A percentile compares a stretch with the other conserved stretches of the same genome.
These are phyloP conservation scores for Prosapia bicincta DNA, from an alignment of 2,888 invertebrate genomes.

Conservation along the genomic window DNA sequence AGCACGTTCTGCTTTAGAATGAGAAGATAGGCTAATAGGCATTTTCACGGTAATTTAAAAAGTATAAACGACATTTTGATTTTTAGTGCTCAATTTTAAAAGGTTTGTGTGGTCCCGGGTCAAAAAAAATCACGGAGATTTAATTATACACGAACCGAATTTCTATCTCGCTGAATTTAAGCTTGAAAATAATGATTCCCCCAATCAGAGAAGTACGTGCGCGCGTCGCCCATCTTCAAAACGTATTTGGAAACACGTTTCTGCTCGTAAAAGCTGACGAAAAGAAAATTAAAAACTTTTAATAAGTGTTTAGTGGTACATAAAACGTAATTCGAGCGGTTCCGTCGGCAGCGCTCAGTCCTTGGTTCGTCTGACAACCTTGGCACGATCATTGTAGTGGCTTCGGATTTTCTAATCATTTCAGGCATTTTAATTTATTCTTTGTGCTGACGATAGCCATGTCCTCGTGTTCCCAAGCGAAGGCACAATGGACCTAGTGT, in stretches of 20 bases:
- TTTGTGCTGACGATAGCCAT: slow-evolving; percentile 14
- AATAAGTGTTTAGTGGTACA: slow-evolving; percentile 2
- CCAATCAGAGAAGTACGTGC: not conserved
- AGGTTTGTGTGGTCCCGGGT: not conserved
- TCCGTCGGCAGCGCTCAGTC: not conserved
- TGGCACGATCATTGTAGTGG: slow-evolving; percentile 21
- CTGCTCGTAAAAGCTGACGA: slow-evolving; percentile 2
- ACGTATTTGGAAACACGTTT: not conserved
- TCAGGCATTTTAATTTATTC: slow-evolving; percentile 28
- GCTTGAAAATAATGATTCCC: not conserved
- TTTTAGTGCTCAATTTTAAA: no score
- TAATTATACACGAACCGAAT: not conserved
- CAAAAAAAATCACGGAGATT: not conserved
- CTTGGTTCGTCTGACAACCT: slow-evolving; percentile 15
- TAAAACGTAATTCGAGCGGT: not conserved
- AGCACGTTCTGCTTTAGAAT: no score
- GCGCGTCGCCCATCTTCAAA: not conserved
- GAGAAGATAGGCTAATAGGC: no score
- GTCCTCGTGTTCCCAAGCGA: slow-evolving; percentile 22
- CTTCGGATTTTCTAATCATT: slow-evolving; percentile 25
- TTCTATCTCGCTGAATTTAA: not conserved
- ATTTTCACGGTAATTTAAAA: no score
- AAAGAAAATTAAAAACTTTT: not conserved
- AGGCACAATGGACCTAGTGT: slow-evolving; percentile 4
- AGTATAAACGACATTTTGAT: no score